A percentile compares a stretch with the other conserved stretches of the same genome.
These are phyloP conservation scores for Ornithoptera alexandrae DNA, from an alignment of 2,888 invertebrate species.

Conservation along the genomic window DNA sequence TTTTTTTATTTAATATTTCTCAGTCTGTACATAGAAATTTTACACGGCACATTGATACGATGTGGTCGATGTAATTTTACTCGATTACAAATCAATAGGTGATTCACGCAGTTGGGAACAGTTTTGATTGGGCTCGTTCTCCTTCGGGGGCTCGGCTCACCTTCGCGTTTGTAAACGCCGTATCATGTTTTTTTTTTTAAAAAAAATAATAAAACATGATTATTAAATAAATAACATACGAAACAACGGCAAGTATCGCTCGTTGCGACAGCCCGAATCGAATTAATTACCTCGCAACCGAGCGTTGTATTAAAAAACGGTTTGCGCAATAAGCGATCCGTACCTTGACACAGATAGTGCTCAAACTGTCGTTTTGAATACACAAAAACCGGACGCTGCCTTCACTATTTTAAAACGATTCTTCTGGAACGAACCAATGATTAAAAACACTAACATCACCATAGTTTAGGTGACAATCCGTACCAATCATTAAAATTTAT, in stretches of 20 bases:
- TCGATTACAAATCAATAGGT: too few species aligned
- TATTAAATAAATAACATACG: conserved; percentile 44
- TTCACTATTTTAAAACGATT: conserved; percentile 55
- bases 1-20: conserved; percentile 47
- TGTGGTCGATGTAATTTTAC: too few species aligned
- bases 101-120: too few species aligned
- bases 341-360: conserved; percentile 77
- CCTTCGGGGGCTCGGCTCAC: too few species aligned
- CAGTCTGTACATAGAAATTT: conserved; percentile 16
- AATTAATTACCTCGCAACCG: conserved; percentile 79
- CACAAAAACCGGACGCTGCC: conserved; percentile 78
- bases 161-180: not conserved
- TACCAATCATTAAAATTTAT: too few species aligned
- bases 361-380: conserved; percentile 79
- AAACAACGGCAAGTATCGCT: conserved; percentile 65
- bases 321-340: conserved; percentile 78
- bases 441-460: too few species aligned
- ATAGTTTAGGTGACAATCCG: too few species aligned
- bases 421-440: conserved; percentile 33
- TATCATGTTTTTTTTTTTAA: too few species aligned
- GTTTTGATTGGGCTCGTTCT: too few species aligned
- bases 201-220: too few species aligned
- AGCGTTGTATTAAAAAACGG: conserved; percentile 76
- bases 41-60: too few species aligned
- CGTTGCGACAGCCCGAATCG: conserved; percentile 75